Conservation (phyloP, 2,797 vertebrate genomes). For the Gallinago stenura region DNA sequence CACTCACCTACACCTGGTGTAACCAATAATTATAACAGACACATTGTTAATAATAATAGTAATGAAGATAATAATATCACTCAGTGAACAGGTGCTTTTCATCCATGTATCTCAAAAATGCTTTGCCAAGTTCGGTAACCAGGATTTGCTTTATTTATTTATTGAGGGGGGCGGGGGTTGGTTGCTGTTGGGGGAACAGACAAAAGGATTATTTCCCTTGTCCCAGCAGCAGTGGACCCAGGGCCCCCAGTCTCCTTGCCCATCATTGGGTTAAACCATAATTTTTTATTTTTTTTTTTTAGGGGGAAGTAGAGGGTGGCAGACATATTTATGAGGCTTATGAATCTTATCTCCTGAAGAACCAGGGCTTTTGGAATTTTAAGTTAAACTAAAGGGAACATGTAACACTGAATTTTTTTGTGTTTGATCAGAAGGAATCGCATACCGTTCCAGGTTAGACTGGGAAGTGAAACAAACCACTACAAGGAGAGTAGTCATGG, state of each 20-base stretch:
- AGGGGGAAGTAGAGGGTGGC: not conserved
- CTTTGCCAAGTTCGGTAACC: not conserved
- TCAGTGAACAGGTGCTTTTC: conserved; percentile 35
- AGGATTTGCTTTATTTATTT: conserved; percentile 53
- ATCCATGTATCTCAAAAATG: conserved; percentile 21
- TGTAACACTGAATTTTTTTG: not conserved
- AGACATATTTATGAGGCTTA: not conserved
- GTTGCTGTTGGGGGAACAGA: not conserved
- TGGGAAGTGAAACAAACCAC: not conserved
- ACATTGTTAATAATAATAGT: conserved; percentile 20
- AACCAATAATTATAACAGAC: not conserved
- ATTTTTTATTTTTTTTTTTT: not conserved
- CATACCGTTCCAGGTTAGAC: not conserved
- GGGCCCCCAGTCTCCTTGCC: not conserved
- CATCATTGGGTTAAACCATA: not conserved
- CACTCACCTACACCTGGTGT: not conserved
- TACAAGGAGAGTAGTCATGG: not conserved
- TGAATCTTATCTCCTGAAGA: not conserved
- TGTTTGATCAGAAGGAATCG: not conserved
- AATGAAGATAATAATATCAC: conserved; percentile 43
- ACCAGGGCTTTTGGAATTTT: not conserved
- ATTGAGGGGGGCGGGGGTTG: not conserved
- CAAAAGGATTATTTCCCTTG: not conserved
- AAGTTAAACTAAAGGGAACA: not conserved
- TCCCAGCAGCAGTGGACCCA: not conserved